phyloP scores from a whole-genome alignment of 2,888 invertebrate species.

The Amiota mariae region DNA sequence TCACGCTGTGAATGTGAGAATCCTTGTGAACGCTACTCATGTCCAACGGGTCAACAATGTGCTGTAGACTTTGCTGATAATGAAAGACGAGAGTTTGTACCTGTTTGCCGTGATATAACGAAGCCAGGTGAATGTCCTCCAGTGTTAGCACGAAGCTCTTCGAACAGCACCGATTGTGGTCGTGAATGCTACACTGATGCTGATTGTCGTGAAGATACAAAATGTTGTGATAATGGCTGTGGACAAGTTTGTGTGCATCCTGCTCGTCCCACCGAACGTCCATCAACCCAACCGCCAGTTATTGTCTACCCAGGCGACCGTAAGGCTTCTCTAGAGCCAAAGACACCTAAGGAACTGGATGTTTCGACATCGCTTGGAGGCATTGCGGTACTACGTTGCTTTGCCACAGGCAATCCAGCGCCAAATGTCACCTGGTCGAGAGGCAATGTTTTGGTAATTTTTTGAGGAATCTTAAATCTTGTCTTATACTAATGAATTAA shows the following conservation, averaged over 20 bases:
- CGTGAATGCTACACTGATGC: constrained; percentile 86
- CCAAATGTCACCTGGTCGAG: constrained; percentile 86
- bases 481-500: constrained; percentile 20
- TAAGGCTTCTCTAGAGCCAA: constrained; percentile 74
- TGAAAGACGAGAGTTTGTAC: constrained; percentile 62
- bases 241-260: constrained; percentile 81
- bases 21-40: constrained; percentile 80
- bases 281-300: constrained; percentile 72
- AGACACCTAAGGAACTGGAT: constrained; percentile 75
- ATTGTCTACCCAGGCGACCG: constrained; percentile 69
- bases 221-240: constrained; percentile 89
- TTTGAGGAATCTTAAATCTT: background rate
- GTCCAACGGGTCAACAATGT: constrained; percentile 81
- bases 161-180: constrained; percentile 76
- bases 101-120: constrained; percentile 73
- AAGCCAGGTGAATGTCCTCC: constrained; percentile 83
- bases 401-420: constrained; percentile 84
- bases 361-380: constrained; percentile 82
- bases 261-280: constrained; percentile 71
- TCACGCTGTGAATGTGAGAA: constrained; percentile 83
- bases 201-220: constrained; percentile 84
- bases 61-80: constrained; percentile 76
- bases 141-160: constrained; percentile 55
- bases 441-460: constrained; percentile 79
- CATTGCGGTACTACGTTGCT: constrained; percentile 82